Evolutionary conservation across 2,888 invertebrate genomes (phyloP), one percentile per base, ranked within the genome.

Genomic region (Plebejus melissa): DNA sequence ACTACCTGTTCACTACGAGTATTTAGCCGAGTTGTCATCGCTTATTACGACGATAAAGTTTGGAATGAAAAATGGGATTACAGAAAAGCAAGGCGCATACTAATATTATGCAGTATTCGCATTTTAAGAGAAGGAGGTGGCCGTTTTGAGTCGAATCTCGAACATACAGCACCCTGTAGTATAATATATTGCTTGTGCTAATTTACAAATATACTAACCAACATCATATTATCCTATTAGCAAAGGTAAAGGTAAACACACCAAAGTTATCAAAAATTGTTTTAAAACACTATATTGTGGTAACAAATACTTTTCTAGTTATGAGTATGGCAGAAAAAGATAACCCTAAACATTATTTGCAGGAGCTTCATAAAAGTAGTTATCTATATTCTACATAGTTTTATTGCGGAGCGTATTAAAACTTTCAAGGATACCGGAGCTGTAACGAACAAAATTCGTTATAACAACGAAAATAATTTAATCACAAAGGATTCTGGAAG

Each of bases 401-500:
- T 65, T 65, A 65, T 65, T 65, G 13, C 65, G 32, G 32, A 32
- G 32, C 65, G 65, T 13, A 65, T 32, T 65, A 32, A 65, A 65
- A 65, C 65, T 65, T 65, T 32, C 65, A 65, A 65, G 65, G 65
- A 65, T 36, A 65, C 65, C 7, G 13, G 65, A 32, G 32, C 32
- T 65, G 36, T 65, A 65, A 13, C 65, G 13, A 65, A 60, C 11
- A 7, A 60, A 32, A 65, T 65, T 65, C 65, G 32, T 65, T 65
- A 65, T 13, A 36, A 32, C 65, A 65, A 65, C 32, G 65, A 32
- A 32, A 65, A 65, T 36, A 65, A 65, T 11, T 11, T 28, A 60
- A 60, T 60, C n/a, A 65, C 65, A 65, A 36, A 65, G 65, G 65
- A 65, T 65, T 36, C 32, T 65, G 5, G 32, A 65, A 65, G 13